Conservation (phyloP, 2,888 invertebrate genomes). For the Drosophila neonasuta region DNA sequence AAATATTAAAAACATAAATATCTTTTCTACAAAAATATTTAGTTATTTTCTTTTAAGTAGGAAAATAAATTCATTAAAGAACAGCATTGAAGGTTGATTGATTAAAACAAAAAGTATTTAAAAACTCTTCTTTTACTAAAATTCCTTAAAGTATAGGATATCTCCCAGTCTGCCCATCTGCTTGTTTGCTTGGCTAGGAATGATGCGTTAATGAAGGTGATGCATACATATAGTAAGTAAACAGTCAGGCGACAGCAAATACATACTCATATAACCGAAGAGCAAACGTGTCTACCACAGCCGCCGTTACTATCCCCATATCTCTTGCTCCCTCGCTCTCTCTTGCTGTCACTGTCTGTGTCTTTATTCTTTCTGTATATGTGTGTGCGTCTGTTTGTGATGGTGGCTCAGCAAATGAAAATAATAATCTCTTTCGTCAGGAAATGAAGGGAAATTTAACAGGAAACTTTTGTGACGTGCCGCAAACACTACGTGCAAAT, state of each 20-base stretch:
- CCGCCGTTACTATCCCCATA: slow-evolving; percentile 5
- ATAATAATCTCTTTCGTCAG: slow-evolving; percentile 75
- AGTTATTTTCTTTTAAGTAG: too few relatives aligned
- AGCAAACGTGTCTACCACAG: slow-evolving; percentile 16
- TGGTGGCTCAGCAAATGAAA: slow-evolving; percentile 60
- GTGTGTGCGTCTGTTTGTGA: slow-evolving; percentile 28
- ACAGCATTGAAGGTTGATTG: too few relatives aligned
- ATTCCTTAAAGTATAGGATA: neutral
- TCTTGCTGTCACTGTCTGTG: slow-evolving; percentile 4
- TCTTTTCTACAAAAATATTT: too few relatives aligned
- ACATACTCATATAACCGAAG: slow-evolving; percentile 32
- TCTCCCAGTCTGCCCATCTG: neutral
- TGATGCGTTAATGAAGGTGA: slow-evolving; percentile 74
- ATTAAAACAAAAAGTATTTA: too few relatives aligned
- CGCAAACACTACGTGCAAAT: slow-evolving; percentile 67
- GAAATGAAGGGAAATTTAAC: slow-evolving; percentile 78
- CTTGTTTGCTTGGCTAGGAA: slow-evolving; percentile 29
- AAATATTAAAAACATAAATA: too few relatives aligned
- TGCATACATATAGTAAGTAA: slow-evolving; percentile 50
- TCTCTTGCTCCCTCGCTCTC: slow-evolving; percentile 6
- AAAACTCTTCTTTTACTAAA: too few relatives aligned
- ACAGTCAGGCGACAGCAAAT: slow-evolving; percentile 56
- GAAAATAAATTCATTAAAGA: too few relatives aligned
- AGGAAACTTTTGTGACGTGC: slow-evolving; percentile 76
- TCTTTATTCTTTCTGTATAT: slow-evolving; percentile 7